These are phyloP conservation scores for Eulemur rufifrons DNA, from an alignment of 2,113 vertebrate species.

Conservation along the genomic window DNA sequence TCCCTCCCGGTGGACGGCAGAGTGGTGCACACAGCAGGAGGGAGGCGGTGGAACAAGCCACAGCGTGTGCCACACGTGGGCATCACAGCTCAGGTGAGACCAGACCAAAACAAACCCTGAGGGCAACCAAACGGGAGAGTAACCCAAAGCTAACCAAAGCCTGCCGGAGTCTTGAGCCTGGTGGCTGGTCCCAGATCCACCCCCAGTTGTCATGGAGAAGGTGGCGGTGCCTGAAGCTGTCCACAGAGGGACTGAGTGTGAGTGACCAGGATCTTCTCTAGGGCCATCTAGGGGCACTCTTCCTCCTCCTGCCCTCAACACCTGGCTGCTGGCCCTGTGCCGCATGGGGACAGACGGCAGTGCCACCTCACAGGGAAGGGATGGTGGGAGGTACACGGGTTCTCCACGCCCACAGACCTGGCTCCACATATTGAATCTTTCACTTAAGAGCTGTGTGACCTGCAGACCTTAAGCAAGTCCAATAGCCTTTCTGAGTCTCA, in stretches of 20 bases:
- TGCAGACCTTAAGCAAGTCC: neutral
- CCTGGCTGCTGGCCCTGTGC: no score
- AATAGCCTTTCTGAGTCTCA: neutral
- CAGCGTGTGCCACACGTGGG: accelerated
- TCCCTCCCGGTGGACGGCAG: neutral
- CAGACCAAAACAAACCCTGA: neutral
- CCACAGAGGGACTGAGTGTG: neutral
- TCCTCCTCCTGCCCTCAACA: neutral
- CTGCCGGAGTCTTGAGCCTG: neutral
- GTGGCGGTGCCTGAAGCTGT: neutral
- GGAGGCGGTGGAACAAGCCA: neutral
- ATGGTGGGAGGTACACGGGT: neutral
- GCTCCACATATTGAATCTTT: neutral
- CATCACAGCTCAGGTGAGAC: no score
- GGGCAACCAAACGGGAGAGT: neutral
- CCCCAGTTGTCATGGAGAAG: neutral
- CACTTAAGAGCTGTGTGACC: neutral
- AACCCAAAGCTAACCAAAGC: neutral
- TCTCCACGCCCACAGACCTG: neutral
- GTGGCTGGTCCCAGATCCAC: neutral
- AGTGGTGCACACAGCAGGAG: neutral
- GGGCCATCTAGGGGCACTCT: neutral
- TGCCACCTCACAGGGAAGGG: neutral
- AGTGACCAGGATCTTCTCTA: neutral
- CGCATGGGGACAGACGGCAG: neutral